A percentile compares a stretch with the other conserved stretches of the same genome.
Conservation (phyloP, 92 coral and sea anemone species). For the Chrysogorgia sp. region DNA sequence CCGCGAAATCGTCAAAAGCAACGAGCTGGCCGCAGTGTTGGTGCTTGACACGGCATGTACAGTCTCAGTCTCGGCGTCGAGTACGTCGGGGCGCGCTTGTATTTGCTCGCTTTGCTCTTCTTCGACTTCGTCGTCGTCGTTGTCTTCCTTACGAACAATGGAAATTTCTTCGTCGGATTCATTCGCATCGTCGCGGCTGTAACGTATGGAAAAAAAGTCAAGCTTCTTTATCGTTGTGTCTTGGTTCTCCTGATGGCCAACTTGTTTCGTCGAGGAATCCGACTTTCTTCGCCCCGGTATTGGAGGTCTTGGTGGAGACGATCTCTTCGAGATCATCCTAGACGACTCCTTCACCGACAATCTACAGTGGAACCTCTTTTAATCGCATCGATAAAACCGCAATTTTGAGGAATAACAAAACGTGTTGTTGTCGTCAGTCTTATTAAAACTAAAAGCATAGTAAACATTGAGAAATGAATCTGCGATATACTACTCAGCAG, state of each 20-base stretch:
- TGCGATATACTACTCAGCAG: not conserved
- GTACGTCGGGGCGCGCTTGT: not conserved
- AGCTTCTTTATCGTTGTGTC: conserved; percentile 57
- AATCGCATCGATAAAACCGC: too few species aligned
- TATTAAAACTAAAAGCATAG: too few species aligned
- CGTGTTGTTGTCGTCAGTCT: too few species aligned
- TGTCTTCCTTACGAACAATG: conserved; percentile 77
- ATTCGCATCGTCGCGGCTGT: conserved; percentile 60
- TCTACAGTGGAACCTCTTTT: not conserved
- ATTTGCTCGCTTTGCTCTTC: not conserved
- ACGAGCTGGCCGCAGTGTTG: conserved; percentile 15
- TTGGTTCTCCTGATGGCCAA: conserved; percentile 49
- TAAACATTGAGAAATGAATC: not conserved
- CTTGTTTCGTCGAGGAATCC: conserved; percentile 37
- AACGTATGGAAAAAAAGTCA: conserved; percentile 90
- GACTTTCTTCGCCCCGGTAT: conserved; percentile 66
- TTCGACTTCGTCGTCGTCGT: conserved; percentile 25
- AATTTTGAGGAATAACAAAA: not conserved
- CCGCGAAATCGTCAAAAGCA: conserved; percentile 21
- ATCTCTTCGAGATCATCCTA: conserved; percentile 37
- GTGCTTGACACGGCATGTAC: conserved; percentile 25
- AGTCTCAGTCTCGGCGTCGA: conserved; percentile 25
- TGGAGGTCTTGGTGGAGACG: conserved; percentile 96
- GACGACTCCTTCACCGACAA: not conserved
- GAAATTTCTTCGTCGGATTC: conserved; percentile 97